Evolutionary conservation across 2,113 vertebrate genomes (phyloP).

Genomic region (Trichomycterus rosablanca): DNA sequence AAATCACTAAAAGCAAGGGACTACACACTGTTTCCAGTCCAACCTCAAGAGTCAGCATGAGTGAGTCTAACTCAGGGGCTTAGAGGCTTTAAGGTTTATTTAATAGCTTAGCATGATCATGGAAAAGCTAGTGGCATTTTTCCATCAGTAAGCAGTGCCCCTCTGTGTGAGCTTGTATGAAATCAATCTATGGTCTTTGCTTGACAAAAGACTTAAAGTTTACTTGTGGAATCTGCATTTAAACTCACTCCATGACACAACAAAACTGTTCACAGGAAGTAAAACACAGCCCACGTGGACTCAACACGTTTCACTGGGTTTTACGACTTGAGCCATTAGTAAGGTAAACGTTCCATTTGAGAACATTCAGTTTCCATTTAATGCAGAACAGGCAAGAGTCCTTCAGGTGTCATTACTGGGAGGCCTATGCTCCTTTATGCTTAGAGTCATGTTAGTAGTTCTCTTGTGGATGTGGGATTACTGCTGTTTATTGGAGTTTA

Average conservation of each 20-base stretch:
- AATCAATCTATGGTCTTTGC: too few species aligned
- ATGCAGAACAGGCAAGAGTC: not conserved
- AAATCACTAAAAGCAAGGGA: slow-evolving; percentile 25
- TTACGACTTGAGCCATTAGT: slow-evolving; percentile 14
- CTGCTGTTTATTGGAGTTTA: slow-evolving; percentile 3
- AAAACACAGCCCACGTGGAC: not conserved
- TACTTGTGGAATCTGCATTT: not conserved
- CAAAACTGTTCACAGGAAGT: not conserved
- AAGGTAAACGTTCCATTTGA: slow-evolving; percentile 3
- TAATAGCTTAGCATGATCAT: slow-evolving; percentile 11
- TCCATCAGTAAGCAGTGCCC: not conserved
- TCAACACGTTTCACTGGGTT: not conserved
- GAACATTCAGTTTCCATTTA: slow-evolving; percentile 7
- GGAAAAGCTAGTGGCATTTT: slow-evolving; percentile 12
- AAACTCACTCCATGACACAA: not conserved
- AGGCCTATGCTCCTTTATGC: not conserved
- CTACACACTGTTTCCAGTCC: slow-evolving; percentile 36
- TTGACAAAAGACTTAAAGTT: too few species aligned
- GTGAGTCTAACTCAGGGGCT: slow-evolving; percentile 8
- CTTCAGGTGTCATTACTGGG: not conserved
- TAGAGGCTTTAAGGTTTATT: not conserved
- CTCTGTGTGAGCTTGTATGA: too few species aligned
- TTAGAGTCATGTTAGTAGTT: not conserved
- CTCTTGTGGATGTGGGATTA: not conserved
- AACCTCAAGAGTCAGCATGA: slow-evolving; percentile 6